These are phyloP conservation scores for Cheilosia impressa DNA, from an alignment of 2,888 invertebrate species.

Conservation along the genomic window DNA sequence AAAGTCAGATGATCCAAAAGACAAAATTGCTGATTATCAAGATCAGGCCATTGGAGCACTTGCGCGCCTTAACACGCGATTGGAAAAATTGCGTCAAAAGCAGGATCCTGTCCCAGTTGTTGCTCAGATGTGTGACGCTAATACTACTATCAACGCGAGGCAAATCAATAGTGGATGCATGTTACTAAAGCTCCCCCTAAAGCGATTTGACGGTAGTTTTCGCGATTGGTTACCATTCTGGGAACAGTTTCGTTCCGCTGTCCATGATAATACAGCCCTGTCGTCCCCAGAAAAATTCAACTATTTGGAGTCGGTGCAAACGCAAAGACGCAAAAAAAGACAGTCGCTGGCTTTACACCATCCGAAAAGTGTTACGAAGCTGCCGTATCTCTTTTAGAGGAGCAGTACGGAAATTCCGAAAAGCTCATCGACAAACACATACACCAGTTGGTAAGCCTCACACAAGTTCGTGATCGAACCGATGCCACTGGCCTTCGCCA, in stretches of 20 bases:
- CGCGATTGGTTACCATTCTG: constrained; percentile 30
- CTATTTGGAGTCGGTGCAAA: constrained; percentile 34
- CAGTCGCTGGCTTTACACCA: constrained; percentile 23
- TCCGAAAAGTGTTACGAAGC: constrained; percentile 15
- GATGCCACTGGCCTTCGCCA: constrained; percentile 17
- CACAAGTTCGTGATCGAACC: constrained; percentile 19
- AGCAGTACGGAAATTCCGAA: constrained; percentile 29
- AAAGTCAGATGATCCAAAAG: neutral
- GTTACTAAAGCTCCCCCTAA: constrained; percentile 15
- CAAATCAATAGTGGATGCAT: neutral
- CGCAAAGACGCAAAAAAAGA: constrained; percentile 19
- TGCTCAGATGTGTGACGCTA: neutral
- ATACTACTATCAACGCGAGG: neutral
- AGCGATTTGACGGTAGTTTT: constrained; percentile 24
- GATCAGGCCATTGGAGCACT: constrained; percentile 17
- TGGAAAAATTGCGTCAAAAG: no score
- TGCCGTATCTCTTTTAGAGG: constrained; percentile 20
- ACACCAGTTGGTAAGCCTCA: constrained; percentile 24
- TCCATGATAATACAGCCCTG: constrained; percentile 25
- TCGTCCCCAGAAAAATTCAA: constrained; percentile 29
- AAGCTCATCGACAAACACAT: constrained; percentile 33
- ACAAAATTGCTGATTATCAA: constrained; percentile 18
- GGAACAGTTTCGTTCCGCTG: constrained; percentile 27
- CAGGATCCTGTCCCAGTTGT: neutral
- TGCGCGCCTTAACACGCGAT: no score